These are phyloP conservation scores for Oscheius sp. DNA, from an alignment of 2,888 invertebrate genomes.

Conservation along the genomic window DNA sequence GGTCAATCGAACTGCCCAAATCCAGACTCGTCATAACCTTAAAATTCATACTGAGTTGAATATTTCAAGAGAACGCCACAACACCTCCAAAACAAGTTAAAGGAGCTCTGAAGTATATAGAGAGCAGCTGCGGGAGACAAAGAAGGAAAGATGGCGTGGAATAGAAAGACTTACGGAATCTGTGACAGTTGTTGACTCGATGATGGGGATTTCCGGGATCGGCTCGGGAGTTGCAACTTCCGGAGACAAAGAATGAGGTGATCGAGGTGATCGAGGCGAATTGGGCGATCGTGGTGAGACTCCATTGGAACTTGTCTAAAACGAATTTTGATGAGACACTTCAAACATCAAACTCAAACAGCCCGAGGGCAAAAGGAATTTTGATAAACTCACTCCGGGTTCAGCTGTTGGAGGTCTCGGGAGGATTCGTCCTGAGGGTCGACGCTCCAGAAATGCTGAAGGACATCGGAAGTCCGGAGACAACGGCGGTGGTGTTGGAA, in stretches of 20 bases:
- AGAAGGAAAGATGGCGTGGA: neutral
- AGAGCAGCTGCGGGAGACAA: conserved; percentile 1
- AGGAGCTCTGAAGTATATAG: neutral
- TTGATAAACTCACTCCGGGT: conserved; percentile 19
- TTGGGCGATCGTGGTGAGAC: neutral
- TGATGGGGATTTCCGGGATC: conserved; percentile 24
- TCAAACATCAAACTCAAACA: neutral
- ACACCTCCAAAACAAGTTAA: neutral
- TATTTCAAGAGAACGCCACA: neutral
- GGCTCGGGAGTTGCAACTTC: conserved; percentile 27
- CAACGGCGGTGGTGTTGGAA: conserved; percentile 61
- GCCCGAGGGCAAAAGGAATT: neutral
- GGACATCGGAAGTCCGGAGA: conserved; percentile 53
- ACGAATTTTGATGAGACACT: neutral
- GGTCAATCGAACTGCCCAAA: conserved; percentile 19
- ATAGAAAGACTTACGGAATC: conserved; percentile 15
- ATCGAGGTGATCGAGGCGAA: conserved; percentile 14
- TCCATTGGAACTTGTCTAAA: neutral
- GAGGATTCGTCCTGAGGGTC: conserved; percentile 47
- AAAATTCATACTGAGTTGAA: neutral
- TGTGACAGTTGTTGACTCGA: conserved; percentile 7
- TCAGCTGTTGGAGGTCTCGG: conserved; percentile 47
- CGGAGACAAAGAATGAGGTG: conserved; percentile 16
- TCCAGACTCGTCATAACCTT: conserved; percentile 26
- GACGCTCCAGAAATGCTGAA: conserved; percentile 43